Percentiles rank a stretch among this genome's conserved stretches.
Evolutionary conservation across 2,113 vertebrate genomes (phyloP).

Genomic region (Erythrolamprus reginae): DNA sequence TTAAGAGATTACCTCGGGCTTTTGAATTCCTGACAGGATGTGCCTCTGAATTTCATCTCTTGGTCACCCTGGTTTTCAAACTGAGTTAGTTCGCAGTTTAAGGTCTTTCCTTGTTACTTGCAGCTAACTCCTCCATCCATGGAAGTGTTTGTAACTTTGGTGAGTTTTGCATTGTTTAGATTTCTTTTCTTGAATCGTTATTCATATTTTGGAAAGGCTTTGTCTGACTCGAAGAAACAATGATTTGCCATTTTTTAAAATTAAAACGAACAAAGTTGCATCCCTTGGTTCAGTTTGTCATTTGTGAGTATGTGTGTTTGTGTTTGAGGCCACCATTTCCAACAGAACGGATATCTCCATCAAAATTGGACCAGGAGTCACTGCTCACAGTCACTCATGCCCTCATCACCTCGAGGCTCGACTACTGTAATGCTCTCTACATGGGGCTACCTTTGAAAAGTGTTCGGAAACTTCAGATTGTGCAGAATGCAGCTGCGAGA

Average conservation of each 20-base stretch:
- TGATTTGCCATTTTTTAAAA: conserved; percentile 72
- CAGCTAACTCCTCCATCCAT: conserved; percentile 45
- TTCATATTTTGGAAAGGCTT: conserved; percentile 58
- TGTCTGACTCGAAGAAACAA: conserved; percentile 60
- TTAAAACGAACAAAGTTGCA: conserved; percentile 70
- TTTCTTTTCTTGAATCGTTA: conserved; percentile 58
- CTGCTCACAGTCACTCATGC: no score
- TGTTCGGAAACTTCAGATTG: no score
- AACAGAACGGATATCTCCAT: no score
- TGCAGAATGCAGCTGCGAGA: no score
- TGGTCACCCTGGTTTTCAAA: fast-evolving
- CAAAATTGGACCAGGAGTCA: no score
- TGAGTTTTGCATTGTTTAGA: conserved; percentile 62
- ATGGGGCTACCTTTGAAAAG: no score
- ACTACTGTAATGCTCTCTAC: no score
- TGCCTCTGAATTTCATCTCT: conserved; percentile 26
- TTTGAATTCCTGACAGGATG: no score
- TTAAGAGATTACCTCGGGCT: no score
- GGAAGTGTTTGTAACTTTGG: conserved; percentile 49
- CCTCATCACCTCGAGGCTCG: no score
- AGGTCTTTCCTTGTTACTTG: conserved; percentile 8
- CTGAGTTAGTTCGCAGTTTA: conserved; percentile 17
- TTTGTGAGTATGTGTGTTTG: no score
- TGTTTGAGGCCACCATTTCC: no score
- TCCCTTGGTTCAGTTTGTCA: conserved; percentile 34